Base-by-base conservation (phyloP, 2,113 vertebrate genomes). In the Okapia johnstoni region DNA sequence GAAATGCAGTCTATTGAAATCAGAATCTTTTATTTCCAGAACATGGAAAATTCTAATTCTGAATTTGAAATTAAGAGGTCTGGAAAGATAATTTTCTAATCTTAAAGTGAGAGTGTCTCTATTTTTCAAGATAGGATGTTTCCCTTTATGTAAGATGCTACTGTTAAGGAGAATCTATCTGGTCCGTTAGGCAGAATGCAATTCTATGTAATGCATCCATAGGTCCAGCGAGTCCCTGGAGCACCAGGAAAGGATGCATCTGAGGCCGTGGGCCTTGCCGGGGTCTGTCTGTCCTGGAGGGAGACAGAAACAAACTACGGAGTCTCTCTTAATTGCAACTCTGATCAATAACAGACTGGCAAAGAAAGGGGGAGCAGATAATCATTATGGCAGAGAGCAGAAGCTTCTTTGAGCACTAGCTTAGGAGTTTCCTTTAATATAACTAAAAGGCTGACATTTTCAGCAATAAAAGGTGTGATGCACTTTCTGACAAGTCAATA, bases 381-480 rank as follows among this genome's bases (percentile, higher is more conserved):
- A 63, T 87, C 80, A 85, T 79, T 55, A 30, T 23, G 61, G 63
- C 91, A 54, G n/a, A 85, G 73, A 55, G 23, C 73, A 94, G 28
- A 48, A 61, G 46, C 77, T 21, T 81, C 76, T 97, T 54, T 50
- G 36, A 36, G n/a, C 36, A 70, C 23, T 77, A 60, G 46, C 21
- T 48, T 84, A 57, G 55, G 76, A 95, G 92, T 94, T 73, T 33
- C 30, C 23, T 14, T 83, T 90, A 94, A 96, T 80, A 70, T 28
- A 76, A 76, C 25, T 84, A 88, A 76, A 66, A 97, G 79, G 61
- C 84, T 88, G 90, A 33, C 63, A 79, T 91, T 96, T 95, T 93
- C 93, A 88, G 52, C 36, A 52, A 55, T 92, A 77, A 86, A 97
- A 84, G 48, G 33, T n/a, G 46, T 14, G 23, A 73, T 7, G 30